Evolutionary conservation across 2,888 invertebrate genomes (phyloP), one percentile per base, ranked within the genome.

Genomic region (Argynnis bischoffii): DNA sequence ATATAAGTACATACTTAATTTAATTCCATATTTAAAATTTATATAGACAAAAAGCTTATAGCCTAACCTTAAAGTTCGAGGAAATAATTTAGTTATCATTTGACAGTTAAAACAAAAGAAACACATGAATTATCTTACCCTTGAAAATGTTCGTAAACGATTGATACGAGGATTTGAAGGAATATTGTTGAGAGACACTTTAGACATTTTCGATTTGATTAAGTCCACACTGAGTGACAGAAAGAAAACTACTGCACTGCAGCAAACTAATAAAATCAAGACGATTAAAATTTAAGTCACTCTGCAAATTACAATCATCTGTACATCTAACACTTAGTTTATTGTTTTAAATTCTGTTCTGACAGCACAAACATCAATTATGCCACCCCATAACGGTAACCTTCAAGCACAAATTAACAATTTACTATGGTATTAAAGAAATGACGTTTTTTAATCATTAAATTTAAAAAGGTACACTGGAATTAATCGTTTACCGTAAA

Each of bases 101-200:
- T 54, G 4, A 14, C 11, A 18, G 41, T 26, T 11, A 46, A 5
- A 16, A 50, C 41, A 15, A 51, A 16, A n/a, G 51, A 50, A 61
- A 65, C 56, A 65, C 41, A 69, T 65, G 26, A 51, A 70, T 65
- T 53, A 69, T 70, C 92, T 90, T 81, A 92, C 92, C 87, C 92
- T 89, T 72, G 91, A 92, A 85, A 83, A 88, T 63, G 92, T 92
- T 81, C 92, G 83, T 71, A 92, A 81, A 64, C 92, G 88, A 78
- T 79, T 89, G 70, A 92, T 90, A 73, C 92, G 84, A 75, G 92
- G 92, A 76, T 92, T 92, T 72, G 92, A 91, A 73, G 92, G 90
- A 73, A 92, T 86, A 82, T 92, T 93, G 76, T 86, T 92, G 69
- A 93, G 83, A 75, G 92, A 92, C 77, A 87, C 88, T 79, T 91